Conservation (phyloP, 2,888 invertebrate genomes). For the Coenonympha glycerion region DNA sequence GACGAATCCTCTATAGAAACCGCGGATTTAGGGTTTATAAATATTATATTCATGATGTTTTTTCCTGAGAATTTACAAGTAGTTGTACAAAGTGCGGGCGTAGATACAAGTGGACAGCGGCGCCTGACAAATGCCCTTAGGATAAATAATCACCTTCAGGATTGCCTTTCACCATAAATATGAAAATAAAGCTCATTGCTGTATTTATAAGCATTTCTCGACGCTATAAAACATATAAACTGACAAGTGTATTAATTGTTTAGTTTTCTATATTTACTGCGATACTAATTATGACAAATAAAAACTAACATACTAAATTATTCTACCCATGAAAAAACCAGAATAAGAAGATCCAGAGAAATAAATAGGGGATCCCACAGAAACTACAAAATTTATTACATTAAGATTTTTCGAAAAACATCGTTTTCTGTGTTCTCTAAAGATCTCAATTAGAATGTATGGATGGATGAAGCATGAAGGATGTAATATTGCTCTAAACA, state of each 20-base stretch:
- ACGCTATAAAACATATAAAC: slow-evolving; percentile 21
- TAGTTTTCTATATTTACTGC: neutral
- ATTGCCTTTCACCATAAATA: slow-evolving; percentile 30
- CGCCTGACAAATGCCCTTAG: slow-evolving; percentile 17
- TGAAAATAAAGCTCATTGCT: slow-evolving; percentile 23
- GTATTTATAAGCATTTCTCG: slow-evolving; percentile 27
- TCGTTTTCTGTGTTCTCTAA: neutral
- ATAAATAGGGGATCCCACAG: no score
- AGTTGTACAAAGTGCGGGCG: slow-evolving; percentile 10
- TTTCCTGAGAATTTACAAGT: neutral
- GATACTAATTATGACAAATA: no score
- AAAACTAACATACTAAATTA: neutral
- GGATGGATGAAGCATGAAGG: no score
- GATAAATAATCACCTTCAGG: slow-evolving; percentile 25
- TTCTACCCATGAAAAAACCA: no score
- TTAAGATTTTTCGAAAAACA: neutral
- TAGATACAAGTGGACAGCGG: slow-evolving; percentile 19
- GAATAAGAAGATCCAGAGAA: no score
- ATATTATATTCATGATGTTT: neutral
- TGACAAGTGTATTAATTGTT: slow-evolving; percentile 23
- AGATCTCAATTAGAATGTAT: neutral
- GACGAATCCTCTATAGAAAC: neutral
- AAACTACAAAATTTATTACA: no score
- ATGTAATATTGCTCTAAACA: slow-evolving; percentile 33
- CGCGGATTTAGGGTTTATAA: neutral